These are phyloP conservation scores for Tenthredo mesomela DNA, from an alignment of 2,888 invertebrate genomes.

Conservation along the genomic window DNA sequence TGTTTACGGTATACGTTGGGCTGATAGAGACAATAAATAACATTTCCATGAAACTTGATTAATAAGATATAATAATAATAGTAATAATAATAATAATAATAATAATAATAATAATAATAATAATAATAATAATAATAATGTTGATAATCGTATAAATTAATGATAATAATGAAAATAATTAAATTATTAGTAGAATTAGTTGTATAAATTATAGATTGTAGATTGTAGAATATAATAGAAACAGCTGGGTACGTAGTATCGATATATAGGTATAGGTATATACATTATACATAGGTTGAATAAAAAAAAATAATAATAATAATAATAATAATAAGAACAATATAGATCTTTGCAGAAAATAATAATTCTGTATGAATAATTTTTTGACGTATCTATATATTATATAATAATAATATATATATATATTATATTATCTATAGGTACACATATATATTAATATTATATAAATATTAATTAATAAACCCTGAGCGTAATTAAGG, in stretches of 20 bases:
- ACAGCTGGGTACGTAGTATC: neutral
- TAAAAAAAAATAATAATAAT: neutral
- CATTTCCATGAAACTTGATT: slow-evolving; percentile 52
- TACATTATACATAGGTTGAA: neutral
- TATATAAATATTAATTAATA: neutral
- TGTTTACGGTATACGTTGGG: slow-evolving; percentile 18
- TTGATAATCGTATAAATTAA: neutral
- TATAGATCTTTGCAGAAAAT: neutral
- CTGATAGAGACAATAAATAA: slow-evolving; percentile 53
- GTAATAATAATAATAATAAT: neutral
- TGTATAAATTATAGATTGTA: neutral
- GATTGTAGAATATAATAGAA: neutral
- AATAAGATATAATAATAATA: neutral
- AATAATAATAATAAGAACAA: neutral
- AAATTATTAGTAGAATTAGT: neutral
- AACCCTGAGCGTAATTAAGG: neutral
- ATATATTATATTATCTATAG: too few relatives aligned
- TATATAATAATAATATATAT: neutral
- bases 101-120: neutral
- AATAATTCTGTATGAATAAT: neutral
- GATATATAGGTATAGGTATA: neutral
- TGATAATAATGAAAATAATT: neutral
- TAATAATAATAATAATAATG: neutral
- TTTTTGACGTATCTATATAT: neutral
- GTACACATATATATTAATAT: neutral